Base-by-base conservation (phyloP, 2,888 invertebrate species). In the Lomographa bimaculata region DNA sequence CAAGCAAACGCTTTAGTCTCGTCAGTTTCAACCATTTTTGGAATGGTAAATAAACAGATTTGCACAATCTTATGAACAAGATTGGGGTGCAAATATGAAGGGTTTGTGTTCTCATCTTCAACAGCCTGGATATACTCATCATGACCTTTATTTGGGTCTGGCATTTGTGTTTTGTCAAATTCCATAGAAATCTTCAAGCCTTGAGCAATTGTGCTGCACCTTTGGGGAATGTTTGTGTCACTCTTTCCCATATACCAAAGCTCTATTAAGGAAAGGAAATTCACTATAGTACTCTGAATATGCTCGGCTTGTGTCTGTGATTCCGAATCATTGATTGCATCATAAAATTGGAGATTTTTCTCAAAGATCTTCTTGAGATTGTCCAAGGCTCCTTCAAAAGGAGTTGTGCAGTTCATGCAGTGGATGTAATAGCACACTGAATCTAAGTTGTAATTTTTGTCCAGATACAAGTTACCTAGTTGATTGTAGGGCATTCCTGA, bases 401-500 rank as follows among this genome's bases (percentile, higher is more conserved):
- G 92, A 60, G 94, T 91, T 46, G 91, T 87, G 73, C 96, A 95
- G 47, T 91, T 91, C 46, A 93, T 89, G 72, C 98, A 97, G 79
- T 97, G 92, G 58, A 98, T 92, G 69, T 98, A 98, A 78, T 96
- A 94, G 75, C 96, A 97, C 7, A 94, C 94, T 0, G 97, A 96
- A 77, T 97, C 96, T 44, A 97, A 86, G 63, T 95, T 94, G 71
- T 94, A 94, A 77, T 96, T 96, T 64, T 91, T 93, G 30, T 92
- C 94, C 56, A 94, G 93, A 44, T 94, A 94, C 32, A 98, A 80
- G 7, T 97, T 98, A 1, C 97, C 98, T 56, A 98, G 90, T 81
- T 98, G 98, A 84, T 98, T 98, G 71, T 96, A 95, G 1, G 98
- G 97, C 95, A 97, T 96, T 26, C 98, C 98, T 71, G 93, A 92